Evolutionary conservation across 2,797 vertebrate species (phyloP).

Genomic region (Sebastes melanostomus): DNA sequence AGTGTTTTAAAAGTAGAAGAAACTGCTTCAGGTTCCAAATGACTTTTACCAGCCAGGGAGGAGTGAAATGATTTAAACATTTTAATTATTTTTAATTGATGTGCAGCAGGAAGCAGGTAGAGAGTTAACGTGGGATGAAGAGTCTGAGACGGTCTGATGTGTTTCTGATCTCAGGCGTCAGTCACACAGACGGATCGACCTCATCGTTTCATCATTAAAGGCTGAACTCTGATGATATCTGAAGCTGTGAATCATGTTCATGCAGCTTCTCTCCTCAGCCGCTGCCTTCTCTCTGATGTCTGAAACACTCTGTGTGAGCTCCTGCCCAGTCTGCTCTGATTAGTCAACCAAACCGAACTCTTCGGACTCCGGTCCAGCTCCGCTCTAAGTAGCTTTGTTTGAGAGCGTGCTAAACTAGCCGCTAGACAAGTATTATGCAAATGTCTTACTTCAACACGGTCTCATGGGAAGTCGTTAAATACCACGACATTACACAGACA

Average conservation of each 20-base stretch:
- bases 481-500: too few species aligned
- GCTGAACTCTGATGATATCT: constrained; percentile 8
- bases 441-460: neutral
- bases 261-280: neutral
- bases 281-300: neutral
- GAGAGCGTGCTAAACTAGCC: neutral
- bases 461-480: too few species aligned
- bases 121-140: too few species aligned
- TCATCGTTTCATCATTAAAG: constrained; percentile 54
- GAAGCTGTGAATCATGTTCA: constrained; percentile 2
- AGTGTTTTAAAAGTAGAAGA: neutral
- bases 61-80: neutral
- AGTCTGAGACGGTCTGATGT: neutral
- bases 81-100: neutral
- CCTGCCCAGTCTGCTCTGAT: neutral
- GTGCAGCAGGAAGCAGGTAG: neutral
- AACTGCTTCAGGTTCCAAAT: neutral
- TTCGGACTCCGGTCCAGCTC: neutral
- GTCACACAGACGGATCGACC: constrained; percentile 34
- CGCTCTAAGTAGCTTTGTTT: neutral
- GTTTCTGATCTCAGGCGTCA: constrained; percentile 17
- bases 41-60: neutral
- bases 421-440: neutral
- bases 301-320: too few species aligned
- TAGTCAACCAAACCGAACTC: too few species aligned